Evolutionary conservation across 2,888 invertebrate genomes (phyloP), one percentile per base, ranked within the genome.

Genomic region (Buathra laborator): DNA sequence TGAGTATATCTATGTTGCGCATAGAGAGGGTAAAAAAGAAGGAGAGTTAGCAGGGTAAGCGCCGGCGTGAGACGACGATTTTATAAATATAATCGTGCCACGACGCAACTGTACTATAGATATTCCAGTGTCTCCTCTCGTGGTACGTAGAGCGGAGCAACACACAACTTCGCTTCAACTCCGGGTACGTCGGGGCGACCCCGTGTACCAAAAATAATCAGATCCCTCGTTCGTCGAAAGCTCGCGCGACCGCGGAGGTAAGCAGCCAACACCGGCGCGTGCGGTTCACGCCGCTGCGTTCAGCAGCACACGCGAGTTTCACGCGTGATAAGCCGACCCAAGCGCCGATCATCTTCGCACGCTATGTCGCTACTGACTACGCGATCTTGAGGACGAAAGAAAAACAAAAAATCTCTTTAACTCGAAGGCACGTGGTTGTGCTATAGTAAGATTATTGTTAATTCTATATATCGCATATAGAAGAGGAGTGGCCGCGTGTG

Each of bases 161-260:
- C 56, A 29, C 51, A n/a, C 51, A n/a, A 51, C n/a, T 51, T 51
- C 51, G 68, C 32, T 32, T 46, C 46, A 46, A 29, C 51, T 62
- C 67, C 87, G 62, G 76, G 76, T 81, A 77, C 74, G 77, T 70
- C 46, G 77, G 83, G 79, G 71, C 86, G 80, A 89, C 86, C 86
- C 88, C 24, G 56, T 56, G 89, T 85, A 90, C 92, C 92, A 92
- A 92, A 92, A 92, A 92, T 92, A 92, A 91, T 91, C 92, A 87
- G 86, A 85, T 81, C 77, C 62, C 83, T 71, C 84, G 85, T 83
- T 84, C 84, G 83, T 83, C 75, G 83, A 78, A 78, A 83, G 80
- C 81, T 64, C 74, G 84, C 72, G 76, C 43, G 51, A 77, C 79
- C 81, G 64, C 4, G 64, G 75, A 75, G 75, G 75, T 64, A 48